Conservation (phyloP, 2,797 vertebrate genomes). For the Meriones psammophilus region DNA sequence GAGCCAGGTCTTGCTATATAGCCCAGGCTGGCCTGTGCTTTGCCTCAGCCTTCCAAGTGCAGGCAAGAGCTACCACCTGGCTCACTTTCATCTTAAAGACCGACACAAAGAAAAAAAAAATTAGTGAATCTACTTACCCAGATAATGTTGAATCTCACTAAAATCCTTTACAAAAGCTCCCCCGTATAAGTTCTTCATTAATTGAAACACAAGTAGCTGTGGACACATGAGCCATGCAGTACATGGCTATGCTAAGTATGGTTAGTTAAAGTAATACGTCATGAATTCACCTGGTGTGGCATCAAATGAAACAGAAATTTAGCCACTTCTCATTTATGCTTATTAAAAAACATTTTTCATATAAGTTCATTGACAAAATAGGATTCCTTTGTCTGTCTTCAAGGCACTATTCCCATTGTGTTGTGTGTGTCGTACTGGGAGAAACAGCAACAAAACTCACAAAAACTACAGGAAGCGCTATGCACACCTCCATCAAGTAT, state of each 20-base stretch:
- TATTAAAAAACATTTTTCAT: background rate
- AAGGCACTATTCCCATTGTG: background rate
- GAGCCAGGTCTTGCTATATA: background rate
- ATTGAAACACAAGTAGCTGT: slow-evolving; percentile 25
- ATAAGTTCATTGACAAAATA: background rate
- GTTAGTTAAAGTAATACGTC: slow-evolving; percentile 3
- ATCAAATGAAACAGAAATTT: background rate
- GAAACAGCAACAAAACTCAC: background rate
- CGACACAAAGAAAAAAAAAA: background rate
- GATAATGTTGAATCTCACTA: background rate
- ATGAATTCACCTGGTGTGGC: background rate
- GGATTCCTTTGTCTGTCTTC: background rate
- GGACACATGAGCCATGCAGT: background rate
- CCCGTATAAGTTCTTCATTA: slow-evolving; percentile 37
- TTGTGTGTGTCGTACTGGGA: background rate
- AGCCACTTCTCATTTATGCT: background rate
- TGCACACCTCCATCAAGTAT: background rate
- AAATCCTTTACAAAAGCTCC: slow-evolving; percentile 52
- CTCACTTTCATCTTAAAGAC: background rate
- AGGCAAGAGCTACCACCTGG: background rate
- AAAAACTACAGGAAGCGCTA: background rate
- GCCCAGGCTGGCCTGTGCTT: background rate
- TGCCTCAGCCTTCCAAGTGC: background rate
- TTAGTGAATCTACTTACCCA: background rate
- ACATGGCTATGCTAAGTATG: background rate